phyloP scores from a whole-genome alignment of 2,797 vertebrate species.

The Crenichthys baileyi region DNA sequence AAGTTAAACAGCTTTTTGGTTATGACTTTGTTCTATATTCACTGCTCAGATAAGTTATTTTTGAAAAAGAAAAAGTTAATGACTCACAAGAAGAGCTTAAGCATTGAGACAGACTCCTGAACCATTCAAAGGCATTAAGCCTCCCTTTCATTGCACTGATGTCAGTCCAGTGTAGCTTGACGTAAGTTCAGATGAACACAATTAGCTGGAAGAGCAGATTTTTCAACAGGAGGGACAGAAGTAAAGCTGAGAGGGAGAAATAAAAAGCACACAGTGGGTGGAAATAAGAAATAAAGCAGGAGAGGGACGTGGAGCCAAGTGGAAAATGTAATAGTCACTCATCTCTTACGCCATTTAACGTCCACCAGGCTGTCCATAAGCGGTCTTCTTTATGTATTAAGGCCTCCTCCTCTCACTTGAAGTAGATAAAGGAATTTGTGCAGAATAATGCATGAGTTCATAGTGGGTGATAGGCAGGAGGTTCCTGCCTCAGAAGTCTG shows the following conservation, averaged over 20 bases:
- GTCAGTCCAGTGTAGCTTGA: conserved; percentile 35
- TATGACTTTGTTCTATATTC: conserved; percentile 41
- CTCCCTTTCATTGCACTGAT: conserved; percentile 28
- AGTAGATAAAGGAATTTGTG: conserved; percentile 42
- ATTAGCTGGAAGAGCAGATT: conserved; percentile 42
- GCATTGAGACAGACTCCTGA: conserved; percentile 34
- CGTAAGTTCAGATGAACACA: conserved; percentile 55
- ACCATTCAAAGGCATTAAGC: conserved; percentile 21
- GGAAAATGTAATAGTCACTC: conserved; percentile 37
- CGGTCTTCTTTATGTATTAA: conserved; percentile 41
- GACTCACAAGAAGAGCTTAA: conserved; percentile 37
- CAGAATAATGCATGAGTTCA: conserved; percentile 71
- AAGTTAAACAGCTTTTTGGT: conserved; percentile 16
- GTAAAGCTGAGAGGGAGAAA: conserved; percentile 26
- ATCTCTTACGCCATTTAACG: conserved; percentile 45
- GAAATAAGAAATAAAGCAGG: conserved; percentile 14
- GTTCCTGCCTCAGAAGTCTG: conserved; percentile 53
- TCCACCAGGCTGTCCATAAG: conserved; percentile 34
- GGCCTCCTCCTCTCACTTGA: conserved; percentile 46
- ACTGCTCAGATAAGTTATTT: conserved; percentile 41
- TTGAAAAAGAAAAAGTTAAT: conserved; percentile 26
- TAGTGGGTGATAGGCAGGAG: conserved; percentile 52
- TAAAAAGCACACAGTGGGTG: conserved; percentile 8
- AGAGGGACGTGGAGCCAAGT: conserved; percentile 5
- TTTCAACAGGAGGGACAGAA: conserved; percentile 34